phyloP scores from a whole-genome alignment of 2,113 vertebrate genomes.

The Periophthalmus modestus region DNA sequence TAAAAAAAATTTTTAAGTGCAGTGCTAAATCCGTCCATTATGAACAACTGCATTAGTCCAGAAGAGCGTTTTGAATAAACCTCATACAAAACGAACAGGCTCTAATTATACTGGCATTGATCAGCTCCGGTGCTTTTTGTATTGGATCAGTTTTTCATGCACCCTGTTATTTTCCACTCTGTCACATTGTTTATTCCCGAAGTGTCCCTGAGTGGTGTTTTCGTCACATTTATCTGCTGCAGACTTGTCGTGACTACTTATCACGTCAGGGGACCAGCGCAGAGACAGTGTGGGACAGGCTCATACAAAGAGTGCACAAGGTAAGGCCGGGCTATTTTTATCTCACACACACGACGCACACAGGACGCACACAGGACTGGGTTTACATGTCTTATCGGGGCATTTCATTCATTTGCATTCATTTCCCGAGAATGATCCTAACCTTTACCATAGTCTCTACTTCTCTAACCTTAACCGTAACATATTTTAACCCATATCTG shows the following conservation, averaged over 20 bases:
- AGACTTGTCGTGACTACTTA: slow-evolving; percentile 82
- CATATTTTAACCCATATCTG: no score
- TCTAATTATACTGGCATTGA: background rate
- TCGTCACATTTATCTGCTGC: slow-evolving; percentile 29
- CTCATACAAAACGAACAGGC: background rate
- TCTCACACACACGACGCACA: background rate
- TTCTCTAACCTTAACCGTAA: no score
- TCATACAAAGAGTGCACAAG: slow-evolving; percentile 73
- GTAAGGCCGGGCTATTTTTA: slow-evolving; percentile 42
- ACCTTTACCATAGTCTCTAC: no score
- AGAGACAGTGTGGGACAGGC: slow-evolving; percentile 77
- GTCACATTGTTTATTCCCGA: slow-evolving; percentile 11
- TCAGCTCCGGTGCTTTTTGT: background rate
- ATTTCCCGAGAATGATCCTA: no score
- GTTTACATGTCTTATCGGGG: no score
- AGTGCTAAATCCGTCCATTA: background rate
- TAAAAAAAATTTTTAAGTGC: no score
- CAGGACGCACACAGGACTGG: no score
- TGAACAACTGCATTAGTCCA: background rate
- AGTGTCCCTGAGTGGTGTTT: slow-evolving; percentile 4
- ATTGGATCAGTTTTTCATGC: background rate
- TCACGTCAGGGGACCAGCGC: slow-evolving; percentile 75
- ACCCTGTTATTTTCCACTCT: slow-evolving; percentile 1
- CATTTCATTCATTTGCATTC: no score
- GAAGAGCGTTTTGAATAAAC: background rate